Percentiles rank a stretch among this genome's conserved stretches.
phyloP scores from a whole-genome alignment of 2,797 vertebrate genomes.

The Syndactyla subalaris region DNA sequence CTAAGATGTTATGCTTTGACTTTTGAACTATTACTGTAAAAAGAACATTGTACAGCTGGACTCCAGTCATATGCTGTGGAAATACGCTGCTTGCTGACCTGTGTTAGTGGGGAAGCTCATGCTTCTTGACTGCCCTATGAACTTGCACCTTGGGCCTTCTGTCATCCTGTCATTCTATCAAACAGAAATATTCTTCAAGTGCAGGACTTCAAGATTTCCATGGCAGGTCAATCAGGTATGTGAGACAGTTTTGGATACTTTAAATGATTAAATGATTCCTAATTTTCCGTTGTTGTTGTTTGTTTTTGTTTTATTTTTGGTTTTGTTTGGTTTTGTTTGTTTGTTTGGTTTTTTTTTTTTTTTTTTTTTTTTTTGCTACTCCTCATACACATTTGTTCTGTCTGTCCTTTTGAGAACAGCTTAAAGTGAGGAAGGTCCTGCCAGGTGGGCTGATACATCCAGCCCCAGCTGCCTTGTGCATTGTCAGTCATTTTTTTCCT shows the following conservation, averaged over 20 bases:
- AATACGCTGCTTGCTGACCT: not conserved
- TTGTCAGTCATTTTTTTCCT: not conserved
- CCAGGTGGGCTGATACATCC: not conserved
- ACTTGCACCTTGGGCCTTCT: not conserved
- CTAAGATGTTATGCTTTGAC: not conserved
- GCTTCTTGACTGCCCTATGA: not conserved
- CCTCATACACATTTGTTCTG: not conserved
- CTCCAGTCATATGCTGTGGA: not conserved
- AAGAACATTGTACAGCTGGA: not conserved
- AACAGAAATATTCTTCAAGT: not conserved
- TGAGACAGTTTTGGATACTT: not conserved
- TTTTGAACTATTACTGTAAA: not conserved
- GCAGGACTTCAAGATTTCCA: not conserved
- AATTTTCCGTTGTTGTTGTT: not conserved
- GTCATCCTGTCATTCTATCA: not conserved
- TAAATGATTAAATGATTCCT: not conserved
- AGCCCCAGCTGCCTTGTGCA: not conserved
- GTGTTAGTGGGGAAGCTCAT: not conserved
- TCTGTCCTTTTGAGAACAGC: not conserved
- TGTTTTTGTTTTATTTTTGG: not conserved
- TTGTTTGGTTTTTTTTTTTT: too few species aligned
- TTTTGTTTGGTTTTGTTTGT: too few species aligned
- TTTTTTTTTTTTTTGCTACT: too few species aligned
- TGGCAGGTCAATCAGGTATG: not conserved
- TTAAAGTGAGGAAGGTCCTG: not conserved